Base-by-base conservation (phyloP, 2,888 invertebrate species). In the Bhutanitis thaidina region DNA sequence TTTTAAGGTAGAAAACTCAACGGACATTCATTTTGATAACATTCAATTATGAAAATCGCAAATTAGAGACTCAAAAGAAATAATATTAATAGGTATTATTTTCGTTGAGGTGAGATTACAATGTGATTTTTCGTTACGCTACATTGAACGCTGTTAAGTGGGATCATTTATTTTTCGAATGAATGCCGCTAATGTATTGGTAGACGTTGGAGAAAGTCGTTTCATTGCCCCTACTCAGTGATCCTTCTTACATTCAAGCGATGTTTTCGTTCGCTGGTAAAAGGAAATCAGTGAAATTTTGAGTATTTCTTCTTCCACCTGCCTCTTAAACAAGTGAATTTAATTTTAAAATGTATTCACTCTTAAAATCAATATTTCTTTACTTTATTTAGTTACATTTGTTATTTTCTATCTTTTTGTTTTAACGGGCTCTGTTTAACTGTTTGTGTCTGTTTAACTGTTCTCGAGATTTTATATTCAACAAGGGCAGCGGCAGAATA, bases 11-110 rank as follows among this genome's bases (percentile, higher is more conserved):
- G 61, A 62, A 70, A 66, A 67, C 59, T 68, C 67, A 39, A 53
- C 59, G 62, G 59, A 57, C 72, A 64, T 71, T 70, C 67, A 64
- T 76, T 74, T 68, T 70, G 73, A 77, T 72, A 78, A 71, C 68
- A 72, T 78, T 77, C 74, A 78, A 79, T 79, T 78, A 77, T 67
- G 65, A 71, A 68, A 68, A 69, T 72, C 69, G 62, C 70, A 71
- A 76, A 74, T 77, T 74, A 75, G 69, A 65, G 59, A 61, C 59
- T 44, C 53, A 56, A 49, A 56, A 30, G 50, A 25, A 47, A 49
- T 53, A 50, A 57, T 52, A 56, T 54, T 56, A 58, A 56, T 56
- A 55, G 52, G 40, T 32, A 54, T 57, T 57, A 38, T 43, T 51
- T 54, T 56, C 50, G 43, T 43, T 52, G 57, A 58, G 59, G 51